phyloP scores from a whole-genome alignment of 1,140 invertebrate species.

The Drosophila repletoides region DNA sequence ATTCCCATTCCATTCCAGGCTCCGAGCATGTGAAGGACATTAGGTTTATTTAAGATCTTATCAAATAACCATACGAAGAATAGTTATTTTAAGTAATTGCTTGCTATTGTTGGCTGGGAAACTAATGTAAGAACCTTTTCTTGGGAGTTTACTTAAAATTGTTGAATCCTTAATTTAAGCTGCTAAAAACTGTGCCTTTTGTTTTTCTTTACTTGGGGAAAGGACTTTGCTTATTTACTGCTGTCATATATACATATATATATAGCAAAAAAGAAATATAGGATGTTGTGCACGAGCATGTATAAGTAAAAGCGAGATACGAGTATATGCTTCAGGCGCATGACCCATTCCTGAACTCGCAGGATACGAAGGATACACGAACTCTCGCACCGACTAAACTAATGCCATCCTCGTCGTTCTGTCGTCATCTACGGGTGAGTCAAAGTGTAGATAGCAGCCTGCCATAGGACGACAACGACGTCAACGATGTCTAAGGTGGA shows the following conservation, averaged over 20 bases:
- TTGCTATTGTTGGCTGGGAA: conserved; percentile 53
- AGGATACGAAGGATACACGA: conserved; percentile 65
- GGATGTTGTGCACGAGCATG: conserved; percentile 30
- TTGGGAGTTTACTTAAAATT: conserved; percentile 10
- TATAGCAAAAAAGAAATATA: conserved; percentile 6
- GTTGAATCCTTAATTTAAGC: conserved; percentile 51
- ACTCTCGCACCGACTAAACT: conserved; percentile 62
- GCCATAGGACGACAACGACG: conserved; percentile 74
- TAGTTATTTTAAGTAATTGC: conserved; percentile 81
- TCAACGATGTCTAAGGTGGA: conserved; percentile 78
- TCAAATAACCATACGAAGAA: conserved; percentile 66
- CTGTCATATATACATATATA: conserved; percentile 15
- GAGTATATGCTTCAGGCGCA: conserved; percentile 66
- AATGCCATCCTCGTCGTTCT: conserved; percentile 64
- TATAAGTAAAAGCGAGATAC: conserved; percentile 41
- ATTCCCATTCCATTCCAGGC: neutral
- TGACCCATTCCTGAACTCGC: conserved; percentile 79
- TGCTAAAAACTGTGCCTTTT: conserved; percentile 39
- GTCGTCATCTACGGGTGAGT: conserved; percentile 44
- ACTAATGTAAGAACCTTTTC: conserved; percentile 9
- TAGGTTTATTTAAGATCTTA: conserved; percentile 55
- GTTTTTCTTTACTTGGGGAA: conserved; percentile 58
- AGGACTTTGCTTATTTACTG: conserved; percentile 51
- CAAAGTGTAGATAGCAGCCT: conserved; percentile 78
- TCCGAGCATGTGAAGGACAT: conserved; percentile 36